Percentiles rank a stretch among this genome's conserved stretches.
Evolutionary conservation across 2,797 vertebrate genomes (phyloP).

Genomic region (Sternarchorhynchus goeldii): DNA sequence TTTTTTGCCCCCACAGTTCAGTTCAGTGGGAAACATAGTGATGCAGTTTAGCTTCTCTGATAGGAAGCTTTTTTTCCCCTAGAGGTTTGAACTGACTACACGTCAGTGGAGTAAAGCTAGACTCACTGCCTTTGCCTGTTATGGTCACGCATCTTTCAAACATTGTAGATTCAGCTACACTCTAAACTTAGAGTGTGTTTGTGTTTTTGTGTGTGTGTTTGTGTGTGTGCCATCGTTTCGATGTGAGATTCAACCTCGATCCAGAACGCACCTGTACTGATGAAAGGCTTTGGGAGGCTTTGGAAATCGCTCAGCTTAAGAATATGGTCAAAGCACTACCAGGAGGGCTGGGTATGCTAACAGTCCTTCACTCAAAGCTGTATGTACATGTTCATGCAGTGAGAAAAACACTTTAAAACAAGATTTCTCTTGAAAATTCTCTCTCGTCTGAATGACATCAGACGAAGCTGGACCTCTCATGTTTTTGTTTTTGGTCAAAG

Average conservation of each 20-base stretch:
- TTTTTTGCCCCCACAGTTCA: slow-evolving; percentile 24
- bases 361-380: not conserved
- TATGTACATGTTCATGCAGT: not conserved
- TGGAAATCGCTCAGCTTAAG: slow-evolving; percentile 98
- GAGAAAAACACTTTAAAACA: not conserved
- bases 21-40: slow-evolving; percentile 47
- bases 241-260: slow-evolving; percentile 91
- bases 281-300: slow-evolving; percentile 96
- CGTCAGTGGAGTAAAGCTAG: slow-evolving; percentile 32
- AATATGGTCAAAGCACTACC: slow-evolving; percentile 95
- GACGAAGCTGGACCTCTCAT: too few relatives aligned
- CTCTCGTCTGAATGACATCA: too few relatives aligned
- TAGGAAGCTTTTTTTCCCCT: slow-evolving; percentile 39
- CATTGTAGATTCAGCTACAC: slow-evolving; percentile 8
- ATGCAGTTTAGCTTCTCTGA: slow-evolving; percentile 17
- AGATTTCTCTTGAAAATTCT: not conserved
- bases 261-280: slow-evolving; percentile 91
- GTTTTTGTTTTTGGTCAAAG: too few relatives aligned
- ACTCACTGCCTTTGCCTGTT: slow-evolving; percentile 52
- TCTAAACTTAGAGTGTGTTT: not conserved
- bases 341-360: slow-evolving; percentile 86
- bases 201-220: not conserved
- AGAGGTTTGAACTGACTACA: slow-evolving; percentile 19
- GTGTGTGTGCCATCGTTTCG: not conserved
- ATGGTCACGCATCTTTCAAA: slow-evolving; percentile 49